A percentile compares a stretch with the other conserved stretches of the same genome.
Evolutionary conservation across 2,113 vertebrate species (phyloP).

Genomic region (Pteronura brasiliensis): DNA sequence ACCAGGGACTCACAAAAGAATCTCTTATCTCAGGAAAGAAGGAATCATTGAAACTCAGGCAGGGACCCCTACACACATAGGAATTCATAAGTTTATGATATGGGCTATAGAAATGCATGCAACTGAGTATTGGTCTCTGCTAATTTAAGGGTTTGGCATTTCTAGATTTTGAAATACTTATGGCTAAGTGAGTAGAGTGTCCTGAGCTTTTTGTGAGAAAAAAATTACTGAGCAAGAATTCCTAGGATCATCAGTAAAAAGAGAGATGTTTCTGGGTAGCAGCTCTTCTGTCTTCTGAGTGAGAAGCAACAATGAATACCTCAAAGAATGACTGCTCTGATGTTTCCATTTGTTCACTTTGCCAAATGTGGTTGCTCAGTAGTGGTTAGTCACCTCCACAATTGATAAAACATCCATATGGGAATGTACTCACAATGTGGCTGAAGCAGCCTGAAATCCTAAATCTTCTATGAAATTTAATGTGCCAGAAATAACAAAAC

Average conservation of each 20-base stretch:
- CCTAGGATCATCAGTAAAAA: not conserved
- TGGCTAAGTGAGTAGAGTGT: not conserved
- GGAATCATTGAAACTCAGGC: not conserved
- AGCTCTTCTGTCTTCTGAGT: not conserved
- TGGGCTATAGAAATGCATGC: not conserved
- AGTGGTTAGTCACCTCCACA: not conserved
- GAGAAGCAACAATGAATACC: not conserved
- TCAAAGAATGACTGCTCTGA: not conserved
- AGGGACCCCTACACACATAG: fast-evolving
- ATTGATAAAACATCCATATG: not conserved
- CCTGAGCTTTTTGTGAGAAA: not conserved
- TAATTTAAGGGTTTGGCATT: not conserved
- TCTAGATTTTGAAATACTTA: not conserved
- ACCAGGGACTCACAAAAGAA: not conserved
- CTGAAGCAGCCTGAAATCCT: not conserved
- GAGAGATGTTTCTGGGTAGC: not conserved
- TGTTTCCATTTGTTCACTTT: not conserved
- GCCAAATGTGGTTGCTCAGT: not conserved
- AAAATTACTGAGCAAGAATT: slow-evolving; percentile 7
- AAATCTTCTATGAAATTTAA: not conserved
- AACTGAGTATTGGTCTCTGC: not conserved
- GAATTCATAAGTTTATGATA: not conserved
- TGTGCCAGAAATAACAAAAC: not conserved
- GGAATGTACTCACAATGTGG: not conserved
- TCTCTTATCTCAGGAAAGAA: not conserved